Conservation (phyloP, 2,113 vertebrate species). For the Entomyzon cyanotis region DNA sequence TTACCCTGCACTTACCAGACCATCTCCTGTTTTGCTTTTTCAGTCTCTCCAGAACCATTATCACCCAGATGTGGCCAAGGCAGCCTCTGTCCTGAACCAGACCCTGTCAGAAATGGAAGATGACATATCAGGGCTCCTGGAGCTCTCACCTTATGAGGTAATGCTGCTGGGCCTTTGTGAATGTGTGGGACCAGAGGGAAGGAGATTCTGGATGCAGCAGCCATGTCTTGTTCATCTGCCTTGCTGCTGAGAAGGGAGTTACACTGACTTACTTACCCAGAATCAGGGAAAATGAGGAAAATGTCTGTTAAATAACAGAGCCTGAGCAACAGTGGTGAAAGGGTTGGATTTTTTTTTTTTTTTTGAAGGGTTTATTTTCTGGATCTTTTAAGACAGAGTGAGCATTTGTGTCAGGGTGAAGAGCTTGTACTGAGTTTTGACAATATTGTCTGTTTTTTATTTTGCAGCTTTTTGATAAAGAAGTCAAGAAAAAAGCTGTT, state of each 20-base stretch:
- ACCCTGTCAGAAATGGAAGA: constrained; percentile 77
- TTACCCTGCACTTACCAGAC: not conserved
- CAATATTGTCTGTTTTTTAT: not conserved
- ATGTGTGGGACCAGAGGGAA: not conserved
- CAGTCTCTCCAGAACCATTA: constrained; percentile 92
- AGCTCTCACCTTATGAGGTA: constrained; percentile 85
- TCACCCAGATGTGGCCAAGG: constrained; percentile 88
- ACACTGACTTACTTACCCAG: not conserved
- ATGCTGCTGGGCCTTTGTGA: not conserved
- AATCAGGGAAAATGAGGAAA: not conserved
- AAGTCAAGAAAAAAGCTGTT: constrained; percentile 77
- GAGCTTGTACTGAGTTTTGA: not conserved
- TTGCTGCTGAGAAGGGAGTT: not conserved
- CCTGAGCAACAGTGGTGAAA: not conserved
- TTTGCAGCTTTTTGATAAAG: constrained; percentile 86
- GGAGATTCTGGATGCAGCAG: not conserved
- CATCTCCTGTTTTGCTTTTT: not conserved
- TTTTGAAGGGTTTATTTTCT: not conserved
- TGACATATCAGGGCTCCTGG: constrained; percentile 82
- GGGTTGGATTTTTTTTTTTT: not conserved
- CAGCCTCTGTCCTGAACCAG: constrained; percentile 82
- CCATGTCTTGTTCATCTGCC: not conserved
- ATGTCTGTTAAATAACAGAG: not conserved
- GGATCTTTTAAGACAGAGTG: not conserved
- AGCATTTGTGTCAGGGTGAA: not conserved